phyloP scores from a whole-genome alignment of 1,140 invertebrate species.

The Stegodyphus mimosarum region DNA sequence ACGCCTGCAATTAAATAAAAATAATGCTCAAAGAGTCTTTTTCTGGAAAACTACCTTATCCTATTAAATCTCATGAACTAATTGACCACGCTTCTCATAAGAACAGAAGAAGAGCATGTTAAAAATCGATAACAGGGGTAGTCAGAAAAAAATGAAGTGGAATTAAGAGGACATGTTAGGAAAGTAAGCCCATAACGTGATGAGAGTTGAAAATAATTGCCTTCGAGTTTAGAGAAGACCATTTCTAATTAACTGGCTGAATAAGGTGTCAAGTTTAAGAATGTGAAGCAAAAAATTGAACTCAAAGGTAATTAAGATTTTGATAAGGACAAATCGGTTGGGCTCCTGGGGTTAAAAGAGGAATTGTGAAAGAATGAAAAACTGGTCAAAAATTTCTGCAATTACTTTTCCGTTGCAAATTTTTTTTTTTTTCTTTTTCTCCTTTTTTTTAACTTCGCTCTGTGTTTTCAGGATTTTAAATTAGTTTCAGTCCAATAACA shows the following conservation, averaged over 20 bases:
- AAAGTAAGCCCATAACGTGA: slow-evolving; percentile 21
- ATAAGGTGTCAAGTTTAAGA: slow-evolving; percentile 49
- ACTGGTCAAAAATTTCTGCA: background rate
- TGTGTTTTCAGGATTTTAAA: no score
- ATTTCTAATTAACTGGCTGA: slow-evolving; percentile 53
- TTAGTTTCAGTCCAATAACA: no score
- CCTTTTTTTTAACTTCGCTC: no score
- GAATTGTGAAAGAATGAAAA: background rate
- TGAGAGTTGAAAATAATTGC: slow-evolving; percentile 44
- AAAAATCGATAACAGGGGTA: no score
- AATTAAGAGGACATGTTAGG: background rate
- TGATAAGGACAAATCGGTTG: slow-evolving; percentile 48
- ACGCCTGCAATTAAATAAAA: no score
- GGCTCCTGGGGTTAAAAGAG: slow-evolving; percentile 28
- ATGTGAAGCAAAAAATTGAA: slow-evolving; percentile 32
- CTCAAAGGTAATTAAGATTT: slow-evolving; percentile 46
- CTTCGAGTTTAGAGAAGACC: slow-evolving; percentile 22
- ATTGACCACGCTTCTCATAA: no score
- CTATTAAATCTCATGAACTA: no score
- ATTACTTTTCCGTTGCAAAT: no score
- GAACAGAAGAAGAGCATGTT: no score
- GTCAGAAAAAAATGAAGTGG: background rate
- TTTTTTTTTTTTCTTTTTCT: no score
- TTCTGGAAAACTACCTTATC: no score
- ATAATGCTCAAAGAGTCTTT: no score